phyloP scores from a whole-genome alignment of 2,113 vertebrate species.

The Delphinapterus leucas region DNA sequence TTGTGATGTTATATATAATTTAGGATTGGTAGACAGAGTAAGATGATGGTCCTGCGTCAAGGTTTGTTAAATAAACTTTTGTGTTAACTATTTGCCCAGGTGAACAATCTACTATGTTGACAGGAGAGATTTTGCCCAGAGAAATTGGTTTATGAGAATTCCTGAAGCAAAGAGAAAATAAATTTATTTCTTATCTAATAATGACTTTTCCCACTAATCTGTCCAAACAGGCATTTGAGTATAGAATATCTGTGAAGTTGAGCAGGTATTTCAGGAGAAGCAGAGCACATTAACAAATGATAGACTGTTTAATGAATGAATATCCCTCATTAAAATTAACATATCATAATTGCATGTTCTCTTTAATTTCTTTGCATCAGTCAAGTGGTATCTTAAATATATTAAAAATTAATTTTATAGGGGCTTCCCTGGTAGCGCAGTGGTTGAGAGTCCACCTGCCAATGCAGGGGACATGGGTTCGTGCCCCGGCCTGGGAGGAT shows the following conservation, averaged over 20 bases:
- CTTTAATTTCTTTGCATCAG: background rate
- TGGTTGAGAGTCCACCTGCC: no score
- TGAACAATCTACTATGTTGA: background rate
- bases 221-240: background rate
- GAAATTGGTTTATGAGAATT: background rate
- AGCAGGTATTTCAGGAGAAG: background rate
- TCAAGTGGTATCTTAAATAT: background rate
- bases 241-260: background rate
- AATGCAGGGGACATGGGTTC: no score
- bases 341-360: background rate
- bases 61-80: background rate
- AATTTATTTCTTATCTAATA: slow-evolving; percentile 3
- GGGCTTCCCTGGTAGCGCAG: no score
- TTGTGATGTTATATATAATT: background rate
- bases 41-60: background rate
- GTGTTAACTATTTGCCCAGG: background rate
- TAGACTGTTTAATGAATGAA: background rate
- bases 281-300: background rate
- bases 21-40: background rate
- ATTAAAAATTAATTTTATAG: background rate
- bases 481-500: no score
- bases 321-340: background rate
- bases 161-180: background rate
- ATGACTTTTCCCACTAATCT: background rate
- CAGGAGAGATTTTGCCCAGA: background rate